Conservation (phyloP, 2,113 vertebrate species). For the Plotosus lineatus region DNA sequence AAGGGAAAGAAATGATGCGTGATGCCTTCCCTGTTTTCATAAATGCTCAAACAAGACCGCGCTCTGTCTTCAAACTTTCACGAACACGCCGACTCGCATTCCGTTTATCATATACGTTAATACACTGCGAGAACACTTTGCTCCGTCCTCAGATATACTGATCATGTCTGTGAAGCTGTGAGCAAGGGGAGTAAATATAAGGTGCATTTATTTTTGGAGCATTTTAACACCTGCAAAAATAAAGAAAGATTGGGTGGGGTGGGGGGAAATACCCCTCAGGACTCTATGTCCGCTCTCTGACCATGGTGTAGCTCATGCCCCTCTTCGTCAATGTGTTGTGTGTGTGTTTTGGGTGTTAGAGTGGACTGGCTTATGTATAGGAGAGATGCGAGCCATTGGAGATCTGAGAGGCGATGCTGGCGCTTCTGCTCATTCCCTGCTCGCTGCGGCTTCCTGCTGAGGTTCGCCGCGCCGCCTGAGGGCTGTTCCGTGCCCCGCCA, state of each 20-base stretch:
- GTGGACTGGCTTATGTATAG: conserved; percentile 81
- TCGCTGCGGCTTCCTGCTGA: conserved; percentile 92
- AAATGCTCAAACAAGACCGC: background rate
- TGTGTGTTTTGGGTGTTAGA: conserved; percentile 15
- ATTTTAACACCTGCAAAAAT: conserved; percentile 4
- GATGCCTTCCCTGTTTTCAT: background rate
- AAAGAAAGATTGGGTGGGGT: background rate
- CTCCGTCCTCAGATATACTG: background rate
- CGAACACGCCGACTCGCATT: background rate
- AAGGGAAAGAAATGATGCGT: background rate
- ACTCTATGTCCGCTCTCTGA: background rate
- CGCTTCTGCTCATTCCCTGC: conserved; percentile 97
- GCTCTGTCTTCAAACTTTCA: conserved; percentile 7
- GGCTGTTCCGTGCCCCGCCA: conserved; percentile 94
- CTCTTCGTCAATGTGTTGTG: background rate
- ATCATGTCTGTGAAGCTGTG: background rate
- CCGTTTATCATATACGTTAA: background rate
- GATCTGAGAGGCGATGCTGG: conserved; percentile 98
- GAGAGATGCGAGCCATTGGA: conserved; percentile 98
- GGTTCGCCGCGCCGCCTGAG: conserved; percentile 92
- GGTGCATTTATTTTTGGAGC: conserved; percentile 1
- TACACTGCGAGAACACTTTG: conserved; percentile 1
- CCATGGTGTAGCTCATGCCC: conserved; percentile 28
- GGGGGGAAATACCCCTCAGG: background rate
- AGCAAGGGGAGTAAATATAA: conserved; percentile 18